phyloP scores from a whole-genome alignment of 2,113 vertebrate species.

The Lagenorhynchus albirostris region DNA sequence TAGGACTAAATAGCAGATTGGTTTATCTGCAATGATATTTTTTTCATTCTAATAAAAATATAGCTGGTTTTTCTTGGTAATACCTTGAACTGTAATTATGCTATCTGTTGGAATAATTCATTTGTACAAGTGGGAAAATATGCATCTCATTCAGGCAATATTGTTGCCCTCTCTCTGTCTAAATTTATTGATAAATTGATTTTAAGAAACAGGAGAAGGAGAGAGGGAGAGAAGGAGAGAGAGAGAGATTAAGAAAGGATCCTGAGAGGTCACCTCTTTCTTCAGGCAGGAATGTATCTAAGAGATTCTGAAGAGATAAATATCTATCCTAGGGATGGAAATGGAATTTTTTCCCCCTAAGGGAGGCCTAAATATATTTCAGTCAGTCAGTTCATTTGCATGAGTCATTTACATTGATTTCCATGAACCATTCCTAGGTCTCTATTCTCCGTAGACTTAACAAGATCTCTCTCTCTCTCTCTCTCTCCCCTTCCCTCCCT shows the following conservation, averaged over 20 bases:
- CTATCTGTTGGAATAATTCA: constrained; percentile 28
- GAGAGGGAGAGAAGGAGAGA: not conserved
- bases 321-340: constrained; percentile 32
- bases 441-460: constrained; percentile 42
- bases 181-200: constrained; percentile 26
- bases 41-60: constrained; percentile 10
- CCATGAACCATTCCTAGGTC: constrained; percentile 8
- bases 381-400: constrained; percentile 37
- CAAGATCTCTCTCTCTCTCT: not conserved
- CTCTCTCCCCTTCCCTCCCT: too few species aligned
- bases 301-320: constrained; percentile 38
- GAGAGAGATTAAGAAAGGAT: not conserved
- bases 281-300: not conserved
- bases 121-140: not conserved
- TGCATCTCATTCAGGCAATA: not conserved
- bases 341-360: constrained; percentile 1
- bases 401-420: constrained; percentile 60
- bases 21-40: not conserved
- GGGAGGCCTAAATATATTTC: constrained; percentile 49
- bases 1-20: not conserved
- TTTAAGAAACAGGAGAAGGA: not conserved
- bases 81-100: not conserved
- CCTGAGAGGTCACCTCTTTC: constrained; percentile 10
- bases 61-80: constrained; percentile 20
- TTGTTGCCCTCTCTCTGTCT: not conserved